Base-by-base conservation (phyloP, 1,140 invertebrate species). In the Drosophila lowei region DNA sequence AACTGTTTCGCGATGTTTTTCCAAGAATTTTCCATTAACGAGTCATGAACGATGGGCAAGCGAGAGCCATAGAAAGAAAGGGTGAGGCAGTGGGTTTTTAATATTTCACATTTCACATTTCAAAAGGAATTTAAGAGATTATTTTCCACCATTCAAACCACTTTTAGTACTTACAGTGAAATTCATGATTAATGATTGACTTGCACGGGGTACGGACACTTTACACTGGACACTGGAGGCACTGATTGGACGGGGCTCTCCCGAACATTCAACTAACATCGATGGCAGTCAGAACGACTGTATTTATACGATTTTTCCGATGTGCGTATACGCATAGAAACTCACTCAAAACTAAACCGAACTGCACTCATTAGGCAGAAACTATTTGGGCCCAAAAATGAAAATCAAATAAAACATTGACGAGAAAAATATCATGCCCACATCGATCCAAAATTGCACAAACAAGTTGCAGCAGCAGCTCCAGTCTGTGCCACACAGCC, bases 301-400 rank as follows among this genome's bases (percentile, higher is more conserved):
- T 78, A 86, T 86, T 88, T 86, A 86, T 86, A 86, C 83, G n/a
- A 58, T 73, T 76, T 62, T 62, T 9, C 21, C 8, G 50, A 6
- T 47, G 54, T 55, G 63, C 56, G 47, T 44, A 48, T 47, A 66
- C 62, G 56, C 47, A 54, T 62, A 38, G 59, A 75, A 74, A 76
- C 75, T 63, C 79, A 84, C 76, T 84, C 76, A 77, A 84, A 84
- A 73, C 78, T 68, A 81, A 88, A 54, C 79, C 75, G 70, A 79
- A 71, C 63, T 38, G 83, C 83, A 88, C 83, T 78, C 78, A 86
- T 86, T 88, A 83, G 83, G 74, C 78, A 65, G 76, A 81, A 88
- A 57, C 59, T 72, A 79, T 84, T 84, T 84, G 64, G 79, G 44
- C 79, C 66, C 50, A 47, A 63, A 59, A 66, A 75, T 61, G 49